Evolutionary conservation across 2,113 vertebrate genomes (phyloP).

Genomic region (Pholis gunnellus): DNA sequence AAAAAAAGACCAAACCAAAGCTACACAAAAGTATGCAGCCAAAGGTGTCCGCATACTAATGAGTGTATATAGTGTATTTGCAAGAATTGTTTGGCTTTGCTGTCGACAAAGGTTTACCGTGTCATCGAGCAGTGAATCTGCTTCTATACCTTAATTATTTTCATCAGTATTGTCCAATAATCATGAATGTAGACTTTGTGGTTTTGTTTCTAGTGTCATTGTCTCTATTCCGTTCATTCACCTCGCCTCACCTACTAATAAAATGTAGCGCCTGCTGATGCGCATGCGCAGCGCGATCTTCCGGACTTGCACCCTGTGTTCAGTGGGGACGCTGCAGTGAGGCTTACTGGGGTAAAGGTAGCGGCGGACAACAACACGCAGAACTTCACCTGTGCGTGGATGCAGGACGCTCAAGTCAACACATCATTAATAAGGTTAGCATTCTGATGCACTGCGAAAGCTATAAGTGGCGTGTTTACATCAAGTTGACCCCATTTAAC

Average conservation of each 20-base stretch:
- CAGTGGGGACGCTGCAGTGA: not conserved
- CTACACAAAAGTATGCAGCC: not conserved
- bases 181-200: not conserved
- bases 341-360: conserved; percentile 65
- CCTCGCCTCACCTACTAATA: not conserved
- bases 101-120: not conserved
- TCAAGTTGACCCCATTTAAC: not conserved
- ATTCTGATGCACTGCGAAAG: not conserved
- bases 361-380: not conserved
- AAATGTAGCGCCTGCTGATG: not conserved
- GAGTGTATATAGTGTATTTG: not conserved
- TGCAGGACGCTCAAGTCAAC: not conserved
- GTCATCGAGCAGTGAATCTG: not conserved
- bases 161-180: not conserved
- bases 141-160: not conserved
- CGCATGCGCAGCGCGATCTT: conserved; percentile 48
- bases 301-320: not conserved
- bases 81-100: not conserved
- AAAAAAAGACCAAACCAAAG: not conserved
- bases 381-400: not conserved
- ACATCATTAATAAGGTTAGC: conserved; percentile 37
- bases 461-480: not conserved
- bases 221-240: not conserved
- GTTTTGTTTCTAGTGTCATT: not conserved
- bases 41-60: too few relatives aligned